Base-by-base conservation (phyloP, 2,113 vertebrate genomes). In the Zeus faber region DNA sequence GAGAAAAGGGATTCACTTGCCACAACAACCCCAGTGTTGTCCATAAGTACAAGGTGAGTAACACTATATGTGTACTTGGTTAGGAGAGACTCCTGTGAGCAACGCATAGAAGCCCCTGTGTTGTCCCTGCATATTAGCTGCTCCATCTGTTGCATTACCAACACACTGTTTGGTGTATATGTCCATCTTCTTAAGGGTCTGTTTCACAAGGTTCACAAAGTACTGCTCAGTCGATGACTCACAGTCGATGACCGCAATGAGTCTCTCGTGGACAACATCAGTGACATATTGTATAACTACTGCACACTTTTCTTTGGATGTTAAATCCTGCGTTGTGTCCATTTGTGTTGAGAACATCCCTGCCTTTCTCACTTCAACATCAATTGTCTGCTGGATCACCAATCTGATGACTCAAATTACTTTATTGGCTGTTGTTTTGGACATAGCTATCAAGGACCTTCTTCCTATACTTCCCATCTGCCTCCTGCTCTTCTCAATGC, bases 61-160 rank as follows among this genome's bases (percentile, higher is more conserved):
- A 43, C 54, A 70, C 47, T 54, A 70, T 8, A 53, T 48, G 33
- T 70, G 61, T 5, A 61, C 29, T 70, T 57, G 55, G 10, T 52
- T 43, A 23, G 56, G 56, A 20, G 70, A 50, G 21, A 23, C 35
- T 52, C 6, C 29, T 50, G 60, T 44, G 29, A 74, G 33, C 60
- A 51, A 55, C 16, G 41, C 37, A 51, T 46, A 59, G 13, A 64
- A 64, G 16, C 49, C 65, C 13, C 21, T 58, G 14, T 55, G 53
- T 4, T 41, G 24, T 47, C 46, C 45, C 21, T 63, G 37, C 51
- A 69, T 45, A 29, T 69, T 55, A n/a, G 65, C 49, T 14, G 57
- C 43, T 41, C 50, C 41, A 7, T 69, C 58, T 50, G 39, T 63
- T 43, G 44, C 11, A 22, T 68, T 45, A 7, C 45, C 46, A 18